These are phyloP conservation scores for Pelobates cultripes DNA, from an alignment of 2,797 vertebrate genomes.

Conservation along the genomic window DNA sequence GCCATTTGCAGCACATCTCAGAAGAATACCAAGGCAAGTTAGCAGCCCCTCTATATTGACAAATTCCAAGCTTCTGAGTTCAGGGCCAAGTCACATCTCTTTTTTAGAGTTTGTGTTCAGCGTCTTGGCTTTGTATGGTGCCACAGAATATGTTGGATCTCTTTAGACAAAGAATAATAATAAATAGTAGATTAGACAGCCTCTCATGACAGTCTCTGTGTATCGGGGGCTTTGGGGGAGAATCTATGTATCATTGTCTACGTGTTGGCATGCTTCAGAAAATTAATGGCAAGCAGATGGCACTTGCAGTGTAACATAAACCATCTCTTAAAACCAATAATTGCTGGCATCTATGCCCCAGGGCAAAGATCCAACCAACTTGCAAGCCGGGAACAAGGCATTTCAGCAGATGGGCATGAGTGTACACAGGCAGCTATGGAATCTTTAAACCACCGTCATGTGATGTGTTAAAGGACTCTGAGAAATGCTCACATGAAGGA, in stretches of 20 bases:
- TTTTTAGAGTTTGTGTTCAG: too few species aligned
- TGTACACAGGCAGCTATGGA: slow-evolving; percentile 29
- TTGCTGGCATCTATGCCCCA: slow-evolving; percentile 58
- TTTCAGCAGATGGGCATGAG: slow-evolving; percentile 45
- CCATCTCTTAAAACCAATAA: slow-evolving; percentile 54
- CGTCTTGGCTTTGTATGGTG: too few species aligned
- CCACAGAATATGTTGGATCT: too few species aligned
- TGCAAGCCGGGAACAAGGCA: slow-evolving; percentile 56
- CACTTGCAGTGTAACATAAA: slow-evolving; percentile 47
- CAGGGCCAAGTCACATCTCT: too few species aligned
- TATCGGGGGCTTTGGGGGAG: neutral
- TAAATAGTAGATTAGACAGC: too few species aligned
- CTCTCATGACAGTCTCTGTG: too few species aligned
- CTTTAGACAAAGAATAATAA: too few species aligned
- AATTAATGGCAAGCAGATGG: slow-evolving; percentile 51
- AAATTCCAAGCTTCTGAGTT: too few species aligned
- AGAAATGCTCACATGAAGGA: neutral
- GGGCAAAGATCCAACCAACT: slow-evolving; percentile 62
- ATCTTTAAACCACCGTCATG: slow-evolving; percentile 9
- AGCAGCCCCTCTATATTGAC: too few species aligned
- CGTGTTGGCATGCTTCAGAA: slow-evolving; percentile 32
- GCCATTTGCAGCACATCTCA: too few species aligned
- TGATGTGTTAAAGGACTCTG: neutral
- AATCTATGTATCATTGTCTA: slow-evolving; percentile 34
- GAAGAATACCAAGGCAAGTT: too few species aligned